phyloP scores from a whole-genome alignment of 2,797 vertebrate genomes.

The Coregonus sp. region DNA sequence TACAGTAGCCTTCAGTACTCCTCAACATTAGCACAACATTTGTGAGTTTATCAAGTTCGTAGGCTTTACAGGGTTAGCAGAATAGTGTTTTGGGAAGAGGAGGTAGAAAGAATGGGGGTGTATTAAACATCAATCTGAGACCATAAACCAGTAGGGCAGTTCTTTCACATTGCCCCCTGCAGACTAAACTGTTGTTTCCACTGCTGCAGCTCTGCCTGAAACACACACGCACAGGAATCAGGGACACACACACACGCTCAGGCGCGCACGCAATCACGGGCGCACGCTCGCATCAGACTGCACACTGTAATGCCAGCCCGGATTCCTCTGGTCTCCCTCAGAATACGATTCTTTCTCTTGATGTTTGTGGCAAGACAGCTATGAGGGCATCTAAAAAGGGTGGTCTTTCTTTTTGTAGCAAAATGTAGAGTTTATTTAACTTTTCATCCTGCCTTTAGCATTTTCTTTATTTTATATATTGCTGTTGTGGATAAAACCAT shows the following conservation, averaged over 20 bases:
- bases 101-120: constrained; percentile 9
- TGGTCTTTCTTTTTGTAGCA: neutral
- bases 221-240: neutral
- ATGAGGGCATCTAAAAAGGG: neutral
- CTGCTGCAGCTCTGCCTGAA: too few relatives aligned
- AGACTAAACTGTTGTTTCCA: too few relatives aligned
- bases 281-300: neutral
- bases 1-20: neutral
- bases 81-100: neutral
- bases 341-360: neutral
- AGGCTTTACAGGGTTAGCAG: neutral
- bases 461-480: neutral
- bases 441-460: neutral
- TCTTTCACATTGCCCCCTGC: neutral
- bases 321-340: constrained; percentile 1
- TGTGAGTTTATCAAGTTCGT: neutral
- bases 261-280: neutral
- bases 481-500: neutral
- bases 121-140: neutral
- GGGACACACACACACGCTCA: neutral
- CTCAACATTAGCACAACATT: neutral
- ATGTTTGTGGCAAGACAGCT: neutral
- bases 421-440: neutral
- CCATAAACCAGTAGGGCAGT: neutral
- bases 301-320: neutral